Evolutionary conservation across 1,140 invertebrate genomes (phyloP), one percentile per base, ranked within the genome.

Genomic region (Dreissena polymorpha): DNA sequence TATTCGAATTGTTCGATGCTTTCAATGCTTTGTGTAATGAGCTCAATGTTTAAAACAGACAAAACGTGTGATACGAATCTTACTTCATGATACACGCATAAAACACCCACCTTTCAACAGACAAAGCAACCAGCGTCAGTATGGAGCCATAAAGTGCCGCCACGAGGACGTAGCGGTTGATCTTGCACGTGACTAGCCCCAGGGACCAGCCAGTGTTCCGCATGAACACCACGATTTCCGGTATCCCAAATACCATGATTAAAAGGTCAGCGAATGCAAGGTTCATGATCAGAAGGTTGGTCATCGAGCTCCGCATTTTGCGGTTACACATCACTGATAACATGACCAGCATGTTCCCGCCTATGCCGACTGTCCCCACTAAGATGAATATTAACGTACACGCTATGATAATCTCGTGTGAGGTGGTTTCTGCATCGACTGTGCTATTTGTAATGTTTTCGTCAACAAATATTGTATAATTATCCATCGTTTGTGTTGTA

Each of bases 211-310:
- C 93, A 49, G 70, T 73, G 82, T 93, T 91, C 51, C 89, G 72
- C 85, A 93, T 93, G 77, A 93, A 93, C 85, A 90, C 90, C 0
- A 92, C 86, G 51, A 93, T 93, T 65, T 94, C 93, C 3, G 92
- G 91, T 23, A 93, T 86, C 13, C 92, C 93, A 16, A 91, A 88
- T 0, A 93, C 39, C 91, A 93, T 91, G 21, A 93, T 92, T 10
- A 92, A 71, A 1, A 93, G 84, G 53, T 93, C 93, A 49, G 91
- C 91, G 10, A 92, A 65, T 0, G 88, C 88, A 3, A 89, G 55
- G 63, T 89, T 89, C 14, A 86, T 89, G 29, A 89, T 89, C 0
- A 89, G 71, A 53, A 89, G 79, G 64, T 89, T 89, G 13, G 88
- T 89, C 85, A 89, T 87, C 21, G 87, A 89, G 5, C 85, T 87